Conservation (phyloP, 1,140 invertebrate species). For the Ridgeia piscesae region DNA sequence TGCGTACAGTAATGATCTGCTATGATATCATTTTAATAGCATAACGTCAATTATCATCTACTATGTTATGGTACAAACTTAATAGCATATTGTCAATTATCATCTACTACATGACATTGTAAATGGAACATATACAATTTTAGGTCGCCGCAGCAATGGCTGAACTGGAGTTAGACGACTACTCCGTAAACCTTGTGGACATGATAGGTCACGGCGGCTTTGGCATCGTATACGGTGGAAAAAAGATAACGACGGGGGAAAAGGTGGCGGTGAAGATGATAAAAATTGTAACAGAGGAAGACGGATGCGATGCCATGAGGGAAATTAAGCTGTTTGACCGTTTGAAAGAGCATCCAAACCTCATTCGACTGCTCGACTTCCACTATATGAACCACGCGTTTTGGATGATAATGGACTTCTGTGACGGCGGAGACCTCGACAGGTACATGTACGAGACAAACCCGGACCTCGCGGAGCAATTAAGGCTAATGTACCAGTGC, state of each 20-base stretch:
- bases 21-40: too few species aligned
- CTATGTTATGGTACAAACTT: too few species aligned
- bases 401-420: conserved; percentile 21
- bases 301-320: not conserved
- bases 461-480: not conserved
- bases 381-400: not conserved
- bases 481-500: not conserved
- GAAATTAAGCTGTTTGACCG: not conserved
- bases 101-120: too few species aligned
- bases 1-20: too few species aligned
- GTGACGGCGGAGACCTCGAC: conserved; percentile 13
- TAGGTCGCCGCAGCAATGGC: not conserved
- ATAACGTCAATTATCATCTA: too few species aligned
- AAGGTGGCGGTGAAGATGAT: conserved; percentile 2
- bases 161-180: not conserved
- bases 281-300: not conserved
- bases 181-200: not conserved
- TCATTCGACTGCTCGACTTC: not conserved
- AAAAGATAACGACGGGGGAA: not conserved
- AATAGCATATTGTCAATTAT: too few species aligned
- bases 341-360: not conserved
- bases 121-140: not conserved
- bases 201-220: not conserved
- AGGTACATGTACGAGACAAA: not conserved
- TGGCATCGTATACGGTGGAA: not conserved